Base-by-base conservation (phyloP, 1,140 invertebrate species). In the Nomia melanderi region DNA sequence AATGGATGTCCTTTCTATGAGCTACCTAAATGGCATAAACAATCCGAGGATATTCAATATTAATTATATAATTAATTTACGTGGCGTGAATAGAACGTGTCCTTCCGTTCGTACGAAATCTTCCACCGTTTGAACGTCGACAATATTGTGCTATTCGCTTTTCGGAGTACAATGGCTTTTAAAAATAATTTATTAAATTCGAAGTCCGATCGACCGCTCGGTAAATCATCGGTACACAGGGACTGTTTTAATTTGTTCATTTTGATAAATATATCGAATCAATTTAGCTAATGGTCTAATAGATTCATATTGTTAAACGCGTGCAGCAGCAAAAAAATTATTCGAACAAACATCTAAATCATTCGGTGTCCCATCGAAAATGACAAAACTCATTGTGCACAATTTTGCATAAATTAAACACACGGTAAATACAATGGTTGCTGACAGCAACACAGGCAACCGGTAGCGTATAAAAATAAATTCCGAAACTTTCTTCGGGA, bases 11-110 rank as follows among this genome's bases (percentile, higher is more conserved):
- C 77, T 83, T 83, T 79, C 60, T 69, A 73, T 33, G 60, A 56
- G 25, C 81, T 31, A 50, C 64, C 65, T 79, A 77, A 83, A 71
- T 77, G 77, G 69, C 72, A 72, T 74, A 77, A 65, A 84, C 72
- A 80, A 83, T 77, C 70, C 72, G 78, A 71, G 73, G 69, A 74
- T 85, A 81, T 85, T 81, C 82, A 73, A 85, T 84, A 85, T 84
- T 81, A 84, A 85, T 84, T 84, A 78, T 85, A 83, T 69, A 85
- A 81, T 85, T 85, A 85, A 84, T 85, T 85, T 84, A 71, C 70
- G 74, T 72, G 71, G 59, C 73, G 73, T 84, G 78, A 84, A 84
- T 84, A 80, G 76, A 84, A 78, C 65, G 39, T 71, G 63, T 60
- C 69, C 73, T 77, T 80, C 71, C 82, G 71, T 59, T 56, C 74